Evolutionary conservation across 2,113 vertebrate genomes (phyloP).

Genomic region (Dasyprocta punctata): DNA sequence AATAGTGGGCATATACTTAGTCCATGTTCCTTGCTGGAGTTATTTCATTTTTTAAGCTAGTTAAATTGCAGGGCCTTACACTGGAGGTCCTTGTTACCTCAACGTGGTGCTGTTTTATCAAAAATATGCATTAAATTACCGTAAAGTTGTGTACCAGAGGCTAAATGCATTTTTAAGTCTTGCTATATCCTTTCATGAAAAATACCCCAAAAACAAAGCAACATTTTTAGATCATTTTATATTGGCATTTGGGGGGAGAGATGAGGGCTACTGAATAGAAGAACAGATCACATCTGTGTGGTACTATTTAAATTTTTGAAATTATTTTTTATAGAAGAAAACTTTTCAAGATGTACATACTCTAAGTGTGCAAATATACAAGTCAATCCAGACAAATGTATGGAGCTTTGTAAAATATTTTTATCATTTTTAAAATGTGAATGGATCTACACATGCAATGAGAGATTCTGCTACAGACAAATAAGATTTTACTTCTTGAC

Average conservation of each 20-base stretch:
- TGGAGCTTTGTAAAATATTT: not conserved
- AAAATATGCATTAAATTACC: conserved; percentile 16
- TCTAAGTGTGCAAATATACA: not conserved
- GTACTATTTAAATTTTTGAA: not conserved
- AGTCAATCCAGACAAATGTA: conserved; percentile 28
- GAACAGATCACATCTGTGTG: not conserved
- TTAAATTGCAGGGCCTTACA: not conserved
- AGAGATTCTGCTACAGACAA: not conserved
- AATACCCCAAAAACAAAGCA: not conserved
- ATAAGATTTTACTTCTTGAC: not conserved
- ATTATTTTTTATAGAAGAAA: not conserved
- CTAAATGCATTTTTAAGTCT: not conserved
- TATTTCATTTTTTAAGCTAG: not conserved
- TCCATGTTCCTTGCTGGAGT: accelerated
- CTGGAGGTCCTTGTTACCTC: not conserved
- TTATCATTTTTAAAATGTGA: not conserved
- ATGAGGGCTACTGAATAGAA: not conserved
- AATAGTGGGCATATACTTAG: conserved; percentile 6
- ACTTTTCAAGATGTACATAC: not conserved
- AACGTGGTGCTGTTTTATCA: conserved; percentile 42
- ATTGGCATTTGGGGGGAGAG: not conserved
- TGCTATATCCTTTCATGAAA: not conserved
- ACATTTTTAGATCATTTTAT: not conserved
- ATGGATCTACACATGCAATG: not conserved
- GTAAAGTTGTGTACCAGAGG: not conserved